Evolutionary conservation across 2,113 vertebrate genomes (phyloP).

Genomic region (Halcyon senegalensis): DNA sequence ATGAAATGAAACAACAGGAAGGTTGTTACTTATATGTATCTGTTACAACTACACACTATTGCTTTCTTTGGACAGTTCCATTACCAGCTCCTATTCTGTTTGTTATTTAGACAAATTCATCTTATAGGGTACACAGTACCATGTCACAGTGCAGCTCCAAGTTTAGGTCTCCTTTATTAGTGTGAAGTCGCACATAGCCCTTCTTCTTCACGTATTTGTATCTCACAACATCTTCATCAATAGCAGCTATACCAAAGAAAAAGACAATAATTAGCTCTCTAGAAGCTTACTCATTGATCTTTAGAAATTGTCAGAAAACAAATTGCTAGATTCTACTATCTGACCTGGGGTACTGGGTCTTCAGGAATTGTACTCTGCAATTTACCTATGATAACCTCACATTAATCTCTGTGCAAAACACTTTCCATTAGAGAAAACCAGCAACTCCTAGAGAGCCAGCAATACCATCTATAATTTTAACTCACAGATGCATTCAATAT

Average conservation of each 20-base stretch:
- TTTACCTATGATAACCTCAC: neutral
- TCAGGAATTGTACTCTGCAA: neutral
- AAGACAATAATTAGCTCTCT: neutral
- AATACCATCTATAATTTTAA: neutral
- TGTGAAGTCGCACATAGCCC: conserved; percentile 93
- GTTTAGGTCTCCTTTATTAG: conserved; percentile 92
- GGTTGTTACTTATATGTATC: neutral
- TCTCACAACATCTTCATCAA: conserved; percentile 90
- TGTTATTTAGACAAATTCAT: neutral
- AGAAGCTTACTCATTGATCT: neutral
- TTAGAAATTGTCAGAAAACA: neutral
- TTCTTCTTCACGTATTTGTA: conserved; percentile 96
- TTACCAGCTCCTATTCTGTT: neutral
- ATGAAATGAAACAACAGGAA: neutral
- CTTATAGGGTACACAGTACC: conserved; percentile 67
- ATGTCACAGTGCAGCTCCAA: conserved; percentile 95
- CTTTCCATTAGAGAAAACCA: neutral
- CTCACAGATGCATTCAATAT: neutral
- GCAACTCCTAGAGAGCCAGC: neutral
- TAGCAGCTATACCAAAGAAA: conserved; percentile 75
- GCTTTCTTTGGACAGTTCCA: neutral
- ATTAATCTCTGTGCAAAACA: neutral
- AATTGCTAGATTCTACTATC: neutral
- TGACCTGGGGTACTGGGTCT: neutral
- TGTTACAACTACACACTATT: neutral